Evolutionary conservation across 2,113 vertebrate species (phyloP).

Genomic region (Eidolon helvum): DNA sequence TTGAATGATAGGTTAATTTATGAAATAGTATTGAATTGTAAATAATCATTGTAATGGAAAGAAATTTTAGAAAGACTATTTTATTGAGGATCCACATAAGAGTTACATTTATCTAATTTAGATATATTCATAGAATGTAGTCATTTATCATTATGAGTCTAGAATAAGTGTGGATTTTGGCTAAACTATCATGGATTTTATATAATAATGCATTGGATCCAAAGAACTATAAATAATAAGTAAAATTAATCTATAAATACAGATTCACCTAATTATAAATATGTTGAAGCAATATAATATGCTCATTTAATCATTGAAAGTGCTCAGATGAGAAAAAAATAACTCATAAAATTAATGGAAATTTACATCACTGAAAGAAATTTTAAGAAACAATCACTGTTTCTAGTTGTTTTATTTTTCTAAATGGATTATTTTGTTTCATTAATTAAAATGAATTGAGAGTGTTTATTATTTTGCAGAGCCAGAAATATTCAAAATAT

Average conservation of each 20-base stretch:
- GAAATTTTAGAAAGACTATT: background rate
- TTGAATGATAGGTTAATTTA: background rate
- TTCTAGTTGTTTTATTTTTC: slow-evolving; percentile 4
- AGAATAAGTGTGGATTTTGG: background rate
- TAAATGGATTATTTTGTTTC: slow-evolving; percentile 6
- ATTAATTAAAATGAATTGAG: slow-evolving; percentile 51
- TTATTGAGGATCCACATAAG: background rate
- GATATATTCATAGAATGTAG: background rate
- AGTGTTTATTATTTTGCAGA: background rate
- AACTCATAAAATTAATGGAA: background rate
- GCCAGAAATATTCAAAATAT: slow-evolving; percentile 16
- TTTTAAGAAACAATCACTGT: background rate
- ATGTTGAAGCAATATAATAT: background rate
- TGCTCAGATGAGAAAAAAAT: background rate
- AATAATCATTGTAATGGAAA: background rate
- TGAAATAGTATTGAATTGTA: background rate
- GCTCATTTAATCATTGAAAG: background rate
- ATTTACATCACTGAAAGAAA: background rate
- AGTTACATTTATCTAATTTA: background rate
- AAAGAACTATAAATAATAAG: background rate
- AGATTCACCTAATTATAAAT: background rate
- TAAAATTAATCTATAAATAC: background rate
- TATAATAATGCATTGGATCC: background rate
- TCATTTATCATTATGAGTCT: background rate
- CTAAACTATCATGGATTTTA: background rate